phyloP scores from a whole-genome alignment of 2,113 vertebrate species.

The Rhynchomys soricoides region DNA sequence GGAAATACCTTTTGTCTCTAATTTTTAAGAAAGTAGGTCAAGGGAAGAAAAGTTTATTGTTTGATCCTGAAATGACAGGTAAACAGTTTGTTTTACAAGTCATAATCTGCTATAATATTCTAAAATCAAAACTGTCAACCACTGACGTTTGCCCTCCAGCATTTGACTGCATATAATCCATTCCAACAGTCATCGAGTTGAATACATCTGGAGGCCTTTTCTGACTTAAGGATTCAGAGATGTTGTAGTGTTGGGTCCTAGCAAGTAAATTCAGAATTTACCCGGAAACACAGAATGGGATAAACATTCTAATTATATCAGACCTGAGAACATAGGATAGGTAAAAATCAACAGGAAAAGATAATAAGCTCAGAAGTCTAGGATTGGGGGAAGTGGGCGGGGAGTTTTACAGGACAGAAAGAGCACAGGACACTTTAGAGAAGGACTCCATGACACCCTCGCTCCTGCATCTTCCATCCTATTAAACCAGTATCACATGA shows the following conservation, averaged over 20 bases:
- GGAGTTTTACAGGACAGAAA: neutral
- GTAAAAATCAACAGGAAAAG: neutral
- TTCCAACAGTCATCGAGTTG: neutral
- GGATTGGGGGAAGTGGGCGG: neutral
- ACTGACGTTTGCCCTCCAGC: neutral
- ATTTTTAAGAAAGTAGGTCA: neutral
- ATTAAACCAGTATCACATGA: neutral
- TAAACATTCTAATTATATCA: neutral
- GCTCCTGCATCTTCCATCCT: rapidly evolving
- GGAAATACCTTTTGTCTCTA: neutral
- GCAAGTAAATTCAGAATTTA: neutral
- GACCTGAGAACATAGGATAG: neutral
- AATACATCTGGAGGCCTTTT: neutral
- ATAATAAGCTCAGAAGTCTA: neutral
- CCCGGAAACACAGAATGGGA: neutral
- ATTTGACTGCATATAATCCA: neutral
- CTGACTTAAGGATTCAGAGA: neutral
- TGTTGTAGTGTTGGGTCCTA: neutral
- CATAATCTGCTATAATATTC: neutral
- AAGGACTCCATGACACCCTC: neutral
- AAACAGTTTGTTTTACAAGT: neutral
- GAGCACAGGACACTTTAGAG: neutral
- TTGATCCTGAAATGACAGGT: neutral
- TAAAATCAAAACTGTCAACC: neutral
- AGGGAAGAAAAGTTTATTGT: neutral